Base-by-base conservation (phyloP, 2,113 vertebrate species). In the Prionailurus bengalensis region DNA sequence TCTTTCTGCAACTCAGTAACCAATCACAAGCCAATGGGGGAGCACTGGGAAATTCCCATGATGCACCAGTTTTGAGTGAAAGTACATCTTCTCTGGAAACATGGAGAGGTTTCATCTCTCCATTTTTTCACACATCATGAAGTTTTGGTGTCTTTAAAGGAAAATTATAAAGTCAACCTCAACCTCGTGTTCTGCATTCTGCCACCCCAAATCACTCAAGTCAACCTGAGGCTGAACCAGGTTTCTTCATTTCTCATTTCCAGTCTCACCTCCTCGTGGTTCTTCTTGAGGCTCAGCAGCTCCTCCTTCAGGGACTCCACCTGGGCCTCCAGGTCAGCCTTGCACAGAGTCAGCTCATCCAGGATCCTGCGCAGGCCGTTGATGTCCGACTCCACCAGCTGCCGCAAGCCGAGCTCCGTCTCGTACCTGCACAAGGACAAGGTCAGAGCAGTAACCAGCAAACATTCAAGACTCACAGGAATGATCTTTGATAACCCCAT, bases 341-440 rank as follows among this genome's bases (percentile, higher is more conserved):
- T 98, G 63, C 97, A 97, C 31, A 98, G 39, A 17, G 98, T 98
- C 76, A 98, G 97, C 48, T 99, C 99, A 0, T 98, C 98, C 89
- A 98, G 97, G 76, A 99, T 98, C 16, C 96, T 90, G 51, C 96
- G 98, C 68, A 99, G 98, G 7, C 98, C 93, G 0, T 98, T 98
- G 11, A 99, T 97, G 74, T 99, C 98, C 0, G 97, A 94, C 91
- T 99, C 98, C 53, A 99, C 98, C 58, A 98, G 96, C 92, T 98
- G 98, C n/a, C 98, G 48, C 94, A 98, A 86, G 21, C 97, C 92
- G 79, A 98, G 16, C 93, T 99, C 99, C 0, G 96, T 98, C 95
- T 99, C 98, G 0, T 98, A 99, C 91, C 99, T 99, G 80, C 23
- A 7, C 5, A 5, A 81, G 31, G 36, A 71, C 5, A 63, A 39